A percentile compares a stretch with the other conserved stretches of the same genome.
Evolutionary conservation across 2,888 invertebrate species (phyloP).

Genomic region (Urechis unicinctus): DNA sequence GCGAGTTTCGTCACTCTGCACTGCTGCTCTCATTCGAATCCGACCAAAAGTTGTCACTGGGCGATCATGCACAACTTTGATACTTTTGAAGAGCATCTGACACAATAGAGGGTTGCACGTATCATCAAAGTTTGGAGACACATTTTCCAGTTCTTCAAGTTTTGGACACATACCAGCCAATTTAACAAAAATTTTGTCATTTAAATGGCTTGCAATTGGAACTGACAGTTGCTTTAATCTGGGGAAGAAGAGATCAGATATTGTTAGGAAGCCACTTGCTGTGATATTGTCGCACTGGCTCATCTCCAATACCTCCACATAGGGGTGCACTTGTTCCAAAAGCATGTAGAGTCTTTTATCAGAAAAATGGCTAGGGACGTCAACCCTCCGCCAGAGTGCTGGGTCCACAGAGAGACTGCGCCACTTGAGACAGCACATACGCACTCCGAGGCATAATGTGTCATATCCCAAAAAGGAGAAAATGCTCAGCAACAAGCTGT

Average conservation of each 20-base stretch:
- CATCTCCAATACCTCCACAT: constrained; percentile 17
- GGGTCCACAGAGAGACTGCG: not conserved
- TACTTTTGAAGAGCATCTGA: constrained; percentile 12
- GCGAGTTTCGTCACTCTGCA: constrained; percentile 7
- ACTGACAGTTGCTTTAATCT: constrained; percentile 12
- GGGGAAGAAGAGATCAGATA: constrained; percentile 12
- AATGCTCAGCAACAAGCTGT: not conserved
- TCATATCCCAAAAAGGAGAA: not conserved
- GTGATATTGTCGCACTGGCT: constrained; percentile 8
- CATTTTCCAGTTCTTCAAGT: constrained; percentile 18
- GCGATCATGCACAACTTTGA: constrained; percentile 15
- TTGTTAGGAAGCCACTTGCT: constrained; percentile 8
- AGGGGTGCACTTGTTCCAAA: constrained; percentile 1
- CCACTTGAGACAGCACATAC: not conserved
- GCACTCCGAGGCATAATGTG: not conserved
- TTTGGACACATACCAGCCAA: constrained; percentile 13
- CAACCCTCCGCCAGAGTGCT: not conserved
- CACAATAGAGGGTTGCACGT: constrained; percentile 17
- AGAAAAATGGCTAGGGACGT: not conserved
- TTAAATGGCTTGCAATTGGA: constrained; percentile 9
- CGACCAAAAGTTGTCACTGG: constrained; percentile 16
- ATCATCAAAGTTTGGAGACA: constrained; percentile 14
- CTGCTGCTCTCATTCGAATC: constrained; percentile 1
- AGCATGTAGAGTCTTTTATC: not conserved
- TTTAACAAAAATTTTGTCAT: constrained; percentile 14